Conservation (phyloP, 1,140 invertebrate species). For the Drosophila rufa region DNA sequence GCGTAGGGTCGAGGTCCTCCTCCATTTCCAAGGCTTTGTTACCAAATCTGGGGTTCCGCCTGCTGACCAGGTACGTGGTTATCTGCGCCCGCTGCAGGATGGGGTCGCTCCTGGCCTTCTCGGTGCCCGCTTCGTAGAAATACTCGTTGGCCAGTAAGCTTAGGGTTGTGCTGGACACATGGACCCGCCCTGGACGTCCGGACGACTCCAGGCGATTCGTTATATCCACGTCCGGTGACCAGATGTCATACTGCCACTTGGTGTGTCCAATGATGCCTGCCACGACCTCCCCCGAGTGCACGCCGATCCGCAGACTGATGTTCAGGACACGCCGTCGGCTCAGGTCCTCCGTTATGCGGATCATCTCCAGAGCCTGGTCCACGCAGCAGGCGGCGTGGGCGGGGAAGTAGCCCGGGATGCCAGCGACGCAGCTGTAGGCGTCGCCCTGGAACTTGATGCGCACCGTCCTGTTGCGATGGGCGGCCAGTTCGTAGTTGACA, state of each 20-base stretch:
- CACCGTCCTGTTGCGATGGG: constrained; percentile 90
- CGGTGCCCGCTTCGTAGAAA: constrained; percentile 86
- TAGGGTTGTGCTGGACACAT: constrained; percentile 92
- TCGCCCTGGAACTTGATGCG: constrained; percentile 96
- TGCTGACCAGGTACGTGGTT: constrained; percentile 89
- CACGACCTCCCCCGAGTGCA: constrained; percentile 96
- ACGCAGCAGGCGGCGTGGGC: constrained; percentile 95
- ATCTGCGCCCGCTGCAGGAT: constrained; percentile 89
- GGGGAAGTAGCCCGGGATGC: constrained; percentile 89
- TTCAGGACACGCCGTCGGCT: constrained; percentile 90
- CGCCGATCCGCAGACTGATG: constrained; percentile 97
- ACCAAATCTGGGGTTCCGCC: constrained; percentile 16
- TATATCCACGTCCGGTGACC: constrained; percentile 97
- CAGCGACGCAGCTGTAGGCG: constrained; percentile 95
- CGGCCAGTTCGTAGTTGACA: constrained; percentile 95
- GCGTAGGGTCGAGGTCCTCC: not conserved
- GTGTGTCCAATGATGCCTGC: constrained; percentile 95
- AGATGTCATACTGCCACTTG: constrained; percentile 98
- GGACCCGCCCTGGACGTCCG: constrained; percentile 94
- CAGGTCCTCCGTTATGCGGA: constrained; percentile 92
- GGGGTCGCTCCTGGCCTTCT: constrained; percentile 87
- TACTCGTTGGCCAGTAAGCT: constrained; percentile 88
- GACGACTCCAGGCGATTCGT: constrained; percentile 97
- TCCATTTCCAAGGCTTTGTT: not conserved
- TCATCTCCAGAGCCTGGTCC: constrained; percentile 94